phyloP scores from a whole-genome alignment of 1,140 invertebrate species.

The Mesaphorura yosii region DNA sequence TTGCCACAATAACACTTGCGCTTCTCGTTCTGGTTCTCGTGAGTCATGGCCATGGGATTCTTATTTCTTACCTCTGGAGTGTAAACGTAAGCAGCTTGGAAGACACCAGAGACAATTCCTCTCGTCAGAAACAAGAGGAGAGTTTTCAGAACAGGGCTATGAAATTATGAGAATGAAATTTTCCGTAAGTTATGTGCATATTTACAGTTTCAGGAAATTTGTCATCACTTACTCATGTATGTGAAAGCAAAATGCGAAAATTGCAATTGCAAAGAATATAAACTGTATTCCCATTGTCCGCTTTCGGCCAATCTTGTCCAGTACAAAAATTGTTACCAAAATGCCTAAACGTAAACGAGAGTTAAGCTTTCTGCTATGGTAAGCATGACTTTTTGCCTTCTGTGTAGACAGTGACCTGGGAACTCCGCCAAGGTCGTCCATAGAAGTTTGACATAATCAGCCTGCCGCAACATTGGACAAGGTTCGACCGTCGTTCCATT shows the following conservation, averaged over 20 bases:
- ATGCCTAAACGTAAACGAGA: slow-evolving; percentile 51
- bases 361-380: not conserved
- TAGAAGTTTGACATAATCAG: slow-evolving; percentile 82
- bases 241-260: slow-evolving; percentile 66
- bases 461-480: slow-evolving; percentile 48
- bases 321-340: slow-evolving; percentile 80
- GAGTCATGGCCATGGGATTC: too few relatives aligned
- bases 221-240: slow-evolving; percentile 63
- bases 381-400: not conserved
- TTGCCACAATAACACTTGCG: too few relatives aligned
- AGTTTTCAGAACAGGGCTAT: slow-evolving; percentile 66
- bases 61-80: slow-evolving; percentile 72
- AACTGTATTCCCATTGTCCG: slow-evolving; percentile 92
- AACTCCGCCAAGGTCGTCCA: slow-evolving; percentile 94
- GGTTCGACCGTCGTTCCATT: not conserved
- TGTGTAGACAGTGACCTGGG: slow-evolving; percentile 49
- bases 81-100: slow-evolving; percentile 90
- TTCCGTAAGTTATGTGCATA: not conserved
- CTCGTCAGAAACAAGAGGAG: slow-evolving; percentile 76
- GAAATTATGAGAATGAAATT: not conserved
- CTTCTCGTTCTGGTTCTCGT: too few relatives aligned
- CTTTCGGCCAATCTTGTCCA: slow-evolving; percentile 80
- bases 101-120: slow-evolving; percentile 83
- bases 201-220: not conserved
- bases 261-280: slow-evolving; percentile 67